Percentiles rank a stretch among this genome's conserved stretches.
These are phyloP conservation scores for Lasioglossum calceatum DNA, from an alignment of 2,888 invertebrate genomes.

Conservation along the genomic window DNA sequence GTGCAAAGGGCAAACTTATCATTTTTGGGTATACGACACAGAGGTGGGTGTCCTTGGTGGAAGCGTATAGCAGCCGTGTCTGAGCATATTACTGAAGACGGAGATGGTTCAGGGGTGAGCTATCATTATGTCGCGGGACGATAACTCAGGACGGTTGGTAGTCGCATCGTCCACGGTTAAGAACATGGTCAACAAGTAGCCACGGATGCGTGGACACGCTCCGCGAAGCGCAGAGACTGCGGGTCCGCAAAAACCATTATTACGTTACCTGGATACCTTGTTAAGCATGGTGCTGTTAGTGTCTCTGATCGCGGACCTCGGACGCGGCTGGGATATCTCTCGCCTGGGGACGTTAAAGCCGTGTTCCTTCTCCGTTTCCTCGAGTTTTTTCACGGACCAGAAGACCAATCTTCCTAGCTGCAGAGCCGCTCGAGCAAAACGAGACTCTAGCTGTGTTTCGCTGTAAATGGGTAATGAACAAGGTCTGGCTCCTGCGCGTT, in stretches of 20 bases:
- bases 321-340: slow-evolving; percentile 27
- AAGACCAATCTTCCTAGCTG: slow-evolving; percentile 8
- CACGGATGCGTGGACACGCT: slow-evolving; percentile 72
- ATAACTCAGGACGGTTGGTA: slow-evolving; percentile 76
- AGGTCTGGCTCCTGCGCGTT: neutral
- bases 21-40: neutral
- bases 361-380: slow-evolving; percentile 7
- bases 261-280: slow-evolving; percentile 66
- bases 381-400: neutral
- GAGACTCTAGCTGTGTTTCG: neutral
- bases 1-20: neutral
- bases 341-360: slow-evolving; percentile 23
- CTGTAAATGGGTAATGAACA: slow-evolving; percentile 2
- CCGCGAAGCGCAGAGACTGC: slow-evolving; percentile 63
- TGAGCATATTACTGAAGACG: neutral
- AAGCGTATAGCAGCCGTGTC: neutral
- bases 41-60: neutral
- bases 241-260: slow-evolving; percentile 72
- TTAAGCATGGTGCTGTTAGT: slow-evolving; percentile 41
- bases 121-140: slow-evolving; percentile 57
- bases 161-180: slow-evolving; percentile 60
- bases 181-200: slow-evolving; percentile 79
- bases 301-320: slow-evolving; percentile 42
- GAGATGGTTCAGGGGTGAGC: neutral
- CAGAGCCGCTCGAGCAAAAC: neutral